These are phyloP conservation scores for Malurus alboscapulatus DNA, from an alignment of 2,113 vertebrate species.

Conservation along the genomic window DNA sequence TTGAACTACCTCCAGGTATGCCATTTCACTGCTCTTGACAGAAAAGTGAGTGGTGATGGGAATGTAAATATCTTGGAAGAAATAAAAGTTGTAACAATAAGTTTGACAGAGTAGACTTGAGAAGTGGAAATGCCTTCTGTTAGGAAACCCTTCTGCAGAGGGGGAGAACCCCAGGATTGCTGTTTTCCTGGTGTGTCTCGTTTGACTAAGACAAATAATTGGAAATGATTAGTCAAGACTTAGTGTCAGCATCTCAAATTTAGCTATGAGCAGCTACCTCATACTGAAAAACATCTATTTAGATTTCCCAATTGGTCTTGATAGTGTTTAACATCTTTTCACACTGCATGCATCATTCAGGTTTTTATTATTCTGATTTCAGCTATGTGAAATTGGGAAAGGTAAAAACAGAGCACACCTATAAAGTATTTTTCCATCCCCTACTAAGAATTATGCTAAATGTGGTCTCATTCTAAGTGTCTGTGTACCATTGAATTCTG, in stretches of 20 bases:
- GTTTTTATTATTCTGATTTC: neutral
- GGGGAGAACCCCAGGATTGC: neutral
- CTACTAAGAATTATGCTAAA: neutral
- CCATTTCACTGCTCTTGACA: slow-evolving; percentile 45
- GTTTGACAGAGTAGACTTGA: neutral
- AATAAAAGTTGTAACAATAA: slow-evolving; percentile 10
- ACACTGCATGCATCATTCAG: neutral
- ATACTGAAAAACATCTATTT: neutral
- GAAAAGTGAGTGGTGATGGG: slow-evolving; percentile 44
- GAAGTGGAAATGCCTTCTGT: neutral
- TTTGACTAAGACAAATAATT: neutral
- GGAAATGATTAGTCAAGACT: neutral
- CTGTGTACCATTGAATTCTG: neutral
- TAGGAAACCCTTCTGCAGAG: neutral
- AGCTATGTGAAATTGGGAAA: neutral
- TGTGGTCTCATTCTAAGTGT: neutral
- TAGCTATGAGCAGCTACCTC: neutral
- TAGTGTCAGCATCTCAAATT: neutral
- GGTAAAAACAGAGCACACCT: neutral
- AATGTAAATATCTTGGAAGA: slow-evolving; percentile 56
- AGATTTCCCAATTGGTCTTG: neutral
- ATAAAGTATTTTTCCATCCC: neutral
- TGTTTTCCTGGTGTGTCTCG: neutral
- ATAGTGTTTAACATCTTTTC: neutral
- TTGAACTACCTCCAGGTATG: slow-evolving; percentile 47